These are phyloP conservation scores for Wiebesia pumilae DNA, from an alignment of 1,140 invertebrate species.

Conservation along the genomic window DNA sequence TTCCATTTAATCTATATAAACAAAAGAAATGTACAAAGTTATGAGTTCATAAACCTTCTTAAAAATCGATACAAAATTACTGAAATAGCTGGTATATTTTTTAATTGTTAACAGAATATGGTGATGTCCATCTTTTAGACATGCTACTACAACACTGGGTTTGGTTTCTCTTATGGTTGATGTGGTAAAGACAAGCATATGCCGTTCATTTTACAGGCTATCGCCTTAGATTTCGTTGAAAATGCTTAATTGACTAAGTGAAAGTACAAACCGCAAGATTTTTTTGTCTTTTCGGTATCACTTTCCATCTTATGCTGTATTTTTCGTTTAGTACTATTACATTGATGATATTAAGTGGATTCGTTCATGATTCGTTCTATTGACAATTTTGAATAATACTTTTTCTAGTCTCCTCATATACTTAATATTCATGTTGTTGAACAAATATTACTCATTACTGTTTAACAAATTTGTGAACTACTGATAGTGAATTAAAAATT, in stretches of 20 bases:
- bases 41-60: conserved; percentile 58
- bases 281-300: neutral
- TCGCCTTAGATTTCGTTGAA: conserved; percentile 71
- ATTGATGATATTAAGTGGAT: neutral
- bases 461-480: too few species aligned
- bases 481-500: too few species aligned
- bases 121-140: neutral
- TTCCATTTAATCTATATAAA: too few species aligned
- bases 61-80: conserved; percentile 69
- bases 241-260: conserved; percentile 71
- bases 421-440: too few species aligned
- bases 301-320: neutral
- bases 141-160: neutral
- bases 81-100: conserved; percentile 54
- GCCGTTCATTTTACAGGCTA: conserved; percentile 69
- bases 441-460: too few species aligned
- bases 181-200: conserved; percentile 61
- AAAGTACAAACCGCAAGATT: conserved; percentile 56
- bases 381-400: too few species aligned
- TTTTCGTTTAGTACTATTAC: neutral
- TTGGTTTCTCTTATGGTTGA: neutral
- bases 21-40: too few species aligned
- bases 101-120: conserved; percentile 2
- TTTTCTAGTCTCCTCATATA: too few species aligned
- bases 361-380: neutral